Conservation (phyloP, 1,140 invertebrate genomes). For the Drosophila burlai region DNA sequence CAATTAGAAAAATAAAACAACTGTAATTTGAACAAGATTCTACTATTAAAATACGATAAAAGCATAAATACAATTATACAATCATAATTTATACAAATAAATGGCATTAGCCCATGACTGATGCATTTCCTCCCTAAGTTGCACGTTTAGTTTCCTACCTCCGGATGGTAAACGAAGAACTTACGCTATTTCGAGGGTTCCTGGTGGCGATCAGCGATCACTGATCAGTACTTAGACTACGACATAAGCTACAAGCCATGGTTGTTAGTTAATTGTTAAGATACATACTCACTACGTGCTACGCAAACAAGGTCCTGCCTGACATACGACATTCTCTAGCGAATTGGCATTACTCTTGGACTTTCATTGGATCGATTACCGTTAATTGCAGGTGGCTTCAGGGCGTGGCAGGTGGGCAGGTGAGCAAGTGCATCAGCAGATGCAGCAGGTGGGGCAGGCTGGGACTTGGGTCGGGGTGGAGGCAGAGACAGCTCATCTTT, state of each 20-base stretch:
- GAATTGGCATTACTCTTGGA: conserved; percentile 64
- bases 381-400: conserved; percentile 57
- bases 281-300: conserved; percentile 76
- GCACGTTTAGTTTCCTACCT: conserved; percentile 29
- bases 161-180: conserved; percentile 61
- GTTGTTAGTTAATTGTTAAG: conserved; percentile 57
- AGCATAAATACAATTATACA: too few relatives aligned
- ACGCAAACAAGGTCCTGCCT: conserved; percentile 79
- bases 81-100: too few relatives aligned
- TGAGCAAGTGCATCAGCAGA: conserved; percentile 25
- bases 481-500: conserved; percentile 25
- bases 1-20: neutral
- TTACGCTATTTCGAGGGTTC: conserved; percentile 23
- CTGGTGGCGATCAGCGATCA: conserved; percentile 20
- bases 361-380: conserved; percentile 52
- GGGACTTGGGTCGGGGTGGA: conserved; percentile 6
- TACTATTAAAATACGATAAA: neutral
- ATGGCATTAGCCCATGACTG: neutral
- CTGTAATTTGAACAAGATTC: neutral
- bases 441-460: conserved; percentile 10
- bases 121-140: conserved; percentile 7
- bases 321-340: conserved; percentile 52
- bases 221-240: conserved; percentile 39
- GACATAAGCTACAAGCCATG: conserved; percentile 71
- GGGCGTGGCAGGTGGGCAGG: conserved; percentile 36